Evolutionary conservation across 2,888 invertebrate species (phyloP).

Genomic region (Acholoe squamosa): DNA sequence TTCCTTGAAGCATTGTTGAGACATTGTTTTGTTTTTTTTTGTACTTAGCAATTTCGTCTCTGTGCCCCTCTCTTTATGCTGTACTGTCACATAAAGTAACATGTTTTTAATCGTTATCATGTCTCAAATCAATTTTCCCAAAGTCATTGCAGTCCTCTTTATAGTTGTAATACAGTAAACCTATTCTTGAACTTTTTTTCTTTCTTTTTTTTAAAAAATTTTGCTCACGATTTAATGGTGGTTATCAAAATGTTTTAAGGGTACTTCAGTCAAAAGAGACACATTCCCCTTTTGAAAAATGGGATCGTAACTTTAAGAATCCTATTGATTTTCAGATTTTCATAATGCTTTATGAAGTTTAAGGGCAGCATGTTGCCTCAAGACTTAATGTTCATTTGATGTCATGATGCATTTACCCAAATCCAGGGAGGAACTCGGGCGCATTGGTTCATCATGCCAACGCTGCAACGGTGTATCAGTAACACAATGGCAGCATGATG

Average conservation of each 20-base stretch:
- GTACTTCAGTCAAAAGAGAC: neutral
- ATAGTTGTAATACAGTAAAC: neutral
- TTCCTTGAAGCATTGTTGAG: slow-evolving; percentile 21
- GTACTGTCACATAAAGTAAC: neutral
- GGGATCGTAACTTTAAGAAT: too few relatives aligned
- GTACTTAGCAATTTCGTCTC: slow-evolving; percentile 1
- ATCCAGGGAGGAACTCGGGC: too few relatives aligned
- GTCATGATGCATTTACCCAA: too few relatives aligned
- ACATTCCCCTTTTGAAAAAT: neutral
- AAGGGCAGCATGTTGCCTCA: too few relatives aligned
- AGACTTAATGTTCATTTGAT: too few relatives aligned
- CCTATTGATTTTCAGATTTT: too few relatives aligned
- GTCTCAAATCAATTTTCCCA: slow-evolving; percentile 20
- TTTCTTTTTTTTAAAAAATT: too few relatives aligned
- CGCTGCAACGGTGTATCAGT: too few relatives aligned
- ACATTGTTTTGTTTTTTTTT: neutral
- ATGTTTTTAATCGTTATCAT: slow-evolving; percentile 39
- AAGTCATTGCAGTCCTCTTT: neutral
- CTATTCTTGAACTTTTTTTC: neutral
- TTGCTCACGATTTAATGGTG: slow-evolving; percentile 10
- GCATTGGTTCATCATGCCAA: too few relatives aligned
- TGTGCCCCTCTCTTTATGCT: slow-evolving; percentile 8
- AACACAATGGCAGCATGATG: too few relatives aligned
- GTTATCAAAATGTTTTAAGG: neutral
- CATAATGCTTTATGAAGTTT: too few relatives aligned